These are phyloP conservation scores for Calameuta idolon DNA, from an alignment of 2,888 invertebrate species.

Conservation along the genomic window DNA sequence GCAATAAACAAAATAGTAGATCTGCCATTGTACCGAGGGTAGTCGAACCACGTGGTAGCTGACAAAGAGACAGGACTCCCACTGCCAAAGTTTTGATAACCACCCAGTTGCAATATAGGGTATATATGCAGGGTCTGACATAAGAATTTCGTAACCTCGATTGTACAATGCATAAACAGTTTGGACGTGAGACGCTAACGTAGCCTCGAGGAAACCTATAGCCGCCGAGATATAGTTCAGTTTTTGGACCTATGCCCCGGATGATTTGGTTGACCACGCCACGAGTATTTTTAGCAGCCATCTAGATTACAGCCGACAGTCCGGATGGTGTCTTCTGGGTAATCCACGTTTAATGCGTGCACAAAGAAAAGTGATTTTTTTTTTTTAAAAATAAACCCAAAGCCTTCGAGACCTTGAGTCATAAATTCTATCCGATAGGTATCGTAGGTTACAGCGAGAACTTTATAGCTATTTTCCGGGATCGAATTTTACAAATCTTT, in stretches of 20 bases:
- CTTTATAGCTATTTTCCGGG: background rate
- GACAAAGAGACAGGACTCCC: background rate
- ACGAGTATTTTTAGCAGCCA: constrained; percentile 60
- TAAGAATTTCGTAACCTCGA: constrained; percentile 4
- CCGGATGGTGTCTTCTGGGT: constrained; percentile 21
- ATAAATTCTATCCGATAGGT: background rate
- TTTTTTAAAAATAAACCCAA: background rate
- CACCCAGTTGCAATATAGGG: background rate
- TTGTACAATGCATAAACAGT: background rate
- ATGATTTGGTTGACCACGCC: constrained; percentile 59
- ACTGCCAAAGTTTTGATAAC: constrained; percentile 19
- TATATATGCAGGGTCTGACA: background rate
- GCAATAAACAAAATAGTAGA: background rate
- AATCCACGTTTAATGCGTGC: background rate
- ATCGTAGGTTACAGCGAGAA: background rate
- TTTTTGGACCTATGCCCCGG: constrained; percentile 56
- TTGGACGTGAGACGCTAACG: background rate
- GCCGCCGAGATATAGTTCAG: constrained; percentile 44
- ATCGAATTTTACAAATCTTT: background rate
- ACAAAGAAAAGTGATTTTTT: background rate
- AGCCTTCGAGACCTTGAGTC: background rate
- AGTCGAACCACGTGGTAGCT: background rate
- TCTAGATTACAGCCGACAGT: constrained; percentile 50
- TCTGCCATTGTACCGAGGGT: background rate
- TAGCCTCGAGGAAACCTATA: background rate